Evolutionary conservation across 2,797 vertebrate species (phyloP), one percentile per base, ranked within the genome.

Genomic region (Moxostoma hubbsi): DNA sequence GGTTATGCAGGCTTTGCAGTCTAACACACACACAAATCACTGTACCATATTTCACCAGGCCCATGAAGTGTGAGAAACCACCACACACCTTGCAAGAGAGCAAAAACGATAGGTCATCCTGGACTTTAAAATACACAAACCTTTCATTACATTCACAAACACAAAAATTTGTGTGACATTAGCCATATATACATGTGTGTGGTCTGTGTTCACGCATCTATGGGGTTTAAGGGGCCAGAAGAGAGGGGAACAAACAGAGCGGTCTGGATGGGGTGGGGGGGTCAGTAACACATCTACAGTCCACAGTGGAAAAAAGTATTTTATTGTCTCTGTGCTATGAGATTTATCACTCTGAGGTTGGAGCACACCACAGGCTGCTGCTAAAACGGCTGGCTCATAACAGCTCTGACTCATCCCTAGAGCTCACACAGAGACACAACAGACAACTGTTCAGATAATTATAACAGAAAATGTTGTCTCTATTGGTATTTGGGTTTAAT

Each of bases 301-400:
- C 51, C 77, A 50, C 45, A 2, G 10, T 0, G 45, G 53, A 13
- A 57, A 79, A 79, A 79, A 65, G 53, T 15, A 0, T 64, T 73
- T 79, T 65, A 72, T 58, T 72, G 68, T 68, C 49, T 49, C 9
- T 67, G 65, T 67, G 65, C 51, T 65, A 49, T 18, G 16, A 64
- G 77, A 79, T 79, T 79, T 79, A 79, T 58, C 45, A 55, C 68
- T 50, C 45, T 47, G 49, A 74, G 75, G 58, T 64, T 70, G 15
- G 66, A 50, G 57, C 54, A 43, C 68, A 81, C 51, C 69, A 68
- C 58, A 59, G 49, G 67, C 54, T 78, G 54, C 70, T 71, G 46
- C 57, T 71, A 58, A 79, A 75, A 73, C 66, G 55, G 69, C 76
- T 70, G 76, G 18, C 57, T 79, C 72, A 59, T 74, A 75, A 81